Evolutionary conservation across 2,113 vertebrate genomes (phyloP).

Genomic region (Mionectes macconnelli): DNA sequence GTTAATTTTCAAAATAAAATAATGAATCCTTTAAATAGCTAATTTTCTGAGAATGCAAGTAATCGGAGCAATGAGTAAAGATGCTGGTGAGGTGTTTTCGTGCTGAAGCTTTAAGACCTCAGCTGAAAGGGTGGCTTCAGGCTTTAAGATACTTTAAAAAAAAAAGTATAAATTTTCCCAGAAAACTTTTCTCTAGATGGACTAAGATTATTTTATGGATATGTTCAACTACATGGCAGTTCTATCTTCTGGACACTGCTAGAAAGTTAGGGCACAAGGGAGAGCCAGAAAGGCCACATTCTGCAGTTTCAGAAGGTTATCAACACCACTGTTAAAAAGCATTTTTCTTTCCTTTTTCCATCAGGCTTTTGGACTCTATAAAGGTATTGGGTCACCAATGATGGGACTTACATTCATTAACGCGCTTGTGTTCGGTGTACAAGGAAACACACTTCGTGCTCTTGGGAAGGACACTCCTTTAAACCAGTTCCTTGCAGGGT

Average conservation of each 20-base stretch:
- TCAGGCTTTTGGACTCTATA: conserved; percentile 90
- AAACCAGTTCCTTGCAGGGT: conserved; percentile 93
- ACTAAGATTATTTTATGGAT: neutral
- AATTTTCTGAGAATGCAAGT: neutral
- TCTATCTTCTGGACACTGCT: neutral
- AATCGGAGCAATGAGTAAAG: neutral
- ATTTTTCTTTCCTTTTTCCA: neutral
- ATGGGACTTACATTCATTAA: conserved; percentile 99
- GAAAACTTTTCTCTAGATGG: neutral
- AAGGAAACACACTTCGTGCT: conserved; percentile 88
- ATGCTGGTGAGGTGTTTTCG: neutral
- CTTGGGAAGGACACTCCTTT: conserved; percentile 86
- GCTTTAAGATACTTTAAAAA: neutral
- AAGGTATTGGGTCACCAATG: conserved; percentile 97
- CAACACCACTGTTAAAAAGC: neutral
- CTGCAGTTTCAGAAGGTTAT: neutral
- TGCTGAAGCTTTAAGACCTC: neutral
- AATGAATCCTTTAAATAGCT: neutral
- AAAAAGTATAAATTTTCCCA: neutral
- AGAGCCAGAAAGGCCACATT: neutral
- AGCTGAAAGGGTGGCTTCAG: neutral
- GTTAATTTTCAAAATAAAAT: neutral
- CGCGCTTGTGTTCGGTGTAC: conserved; percentile 94
- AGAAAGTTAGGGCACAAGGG: neutral
- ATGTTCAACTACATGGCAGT: neutral